Conservation (phyloP, 2,888 invertebrate genomes). For the Drosophila robusta region DNA sequence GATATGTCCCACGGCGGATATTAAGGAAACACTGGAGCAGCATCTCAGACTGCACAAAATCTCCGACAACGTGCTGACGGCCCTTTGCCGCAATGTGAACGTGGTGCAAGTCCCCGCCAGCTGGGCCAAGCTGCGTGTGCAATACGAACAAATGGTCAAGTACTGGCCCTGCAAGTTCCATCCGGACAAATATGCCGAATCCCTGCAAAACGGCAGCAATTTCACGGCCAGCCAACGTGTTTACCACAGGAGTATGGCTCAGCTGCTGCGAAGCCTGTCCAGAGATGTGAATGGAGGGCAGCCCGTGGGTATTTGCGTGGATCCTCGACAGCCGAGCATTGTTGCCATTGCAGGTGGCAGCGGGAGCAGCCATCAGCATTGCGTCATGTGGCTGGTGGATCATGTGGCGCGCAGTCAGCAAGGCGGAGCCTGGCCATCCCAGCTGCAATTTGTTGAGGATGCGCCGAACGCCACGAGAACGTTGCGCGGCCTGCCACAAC, state of each 20-base stretch:
- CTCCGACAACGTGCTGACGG: constrained; percentile 51
- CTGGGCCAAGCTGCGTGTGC: constrained; percentile 89
- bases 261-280: constrained; percentile 83
- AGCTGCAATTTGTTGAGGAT: constrained; percentile 45
- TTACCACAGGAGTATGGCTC: constrained; percentile 87
- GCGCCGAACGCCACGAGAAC: constrained; percentile 32
- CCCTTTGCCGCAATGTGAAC: constrained; percentile 84
- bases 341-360: constrained; percentile 87
- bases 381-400: constrained; percentile 94
- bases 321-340: constrained; percentile 88
- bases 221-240: constrained; percentile 87
- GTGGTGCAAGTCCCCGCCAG: constrained; percentile 87
- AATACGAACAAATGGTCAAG: constrained; percentile 87
- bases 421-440: constrained; percentile 89
- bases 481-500: constrained; percentile 85
- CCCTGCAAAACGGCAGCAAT: constrained; percentile 87
- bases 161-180: constrained; percentile 95
- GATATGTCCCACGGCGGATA: constrained; percentile 85
- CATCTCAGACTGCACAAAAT: constrained; percentile 67
- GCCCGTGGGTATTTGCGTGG: constrained; percentile 89
- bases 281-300: constrained; percentile 70
- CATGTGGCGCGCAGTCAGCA: constrained; percentile 93
- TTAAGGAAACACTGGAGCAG: constrained; percentile 83
- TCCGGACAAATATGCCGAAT: constrained; percentile 90
- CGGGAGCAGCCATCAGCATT: constrained; percentile 86